Base-by-base conservation (phyloP, 1,140 invertebrate genomes). In the Meloidogyne hapla region DNA sequence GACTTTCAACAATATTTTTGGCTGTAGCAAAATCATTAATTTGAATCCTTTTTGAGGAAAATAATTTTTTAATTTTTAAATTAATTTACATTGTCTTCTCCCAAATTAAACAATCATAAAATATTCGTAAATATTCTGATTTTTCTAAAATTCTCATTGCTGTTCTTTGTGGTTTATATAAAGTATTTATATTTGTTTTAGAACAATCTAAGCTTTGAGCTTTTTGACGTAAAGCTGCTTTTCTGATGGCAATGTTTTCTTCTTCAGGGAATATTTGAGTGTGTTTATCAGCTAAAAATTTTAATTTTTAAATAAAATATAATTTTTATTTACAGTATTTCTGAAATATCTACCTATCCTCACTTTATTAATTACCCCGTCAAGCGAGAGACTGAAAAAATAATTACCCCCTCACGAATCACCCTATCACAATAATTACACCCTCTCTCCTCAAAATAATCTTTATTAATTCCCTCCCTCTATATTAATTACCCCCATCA, bases 221-320 rank as follows among this genome's bases (percentile, higher is more conserved):
- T 66, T 77, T 72, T 64, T 67, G 33, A 40, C 66, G 78, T 28
- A 73, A 61, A 12, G 70, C 70, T 9, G 70, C 78, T 68, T 79
- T 33, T 63, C 72, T 64, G 64, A 79, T 78, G 18, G 45, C 45
- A 13, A 48, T 23, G n/a, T 73, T 73, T 62, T 66, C 76, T 12
- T 79, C 74, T 23, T 81, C 80, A 8, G 80, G 80, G 45, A 81
- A 81, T 69, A 81, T 81, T 71, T 81, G 80, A n/a, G 45, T 48
- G 56, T 81, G 80, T 76, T 81, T 81, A 67, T 81, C 80, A 38
- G 68, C 80, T 81, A 40, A 28, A 82, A 80, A 77, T 42, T n/a
- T n/a, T 33, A 8, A 33, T 33, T 33, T 33, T 33, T 33, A 33
- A 33, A 33, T 2, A 9, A 45, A 62, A 68, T n/a, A n/a, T n/a